Conservation (phyloP, 2,113 vertebrate species). For the Petrocephalus microphthalmus region DNA sequence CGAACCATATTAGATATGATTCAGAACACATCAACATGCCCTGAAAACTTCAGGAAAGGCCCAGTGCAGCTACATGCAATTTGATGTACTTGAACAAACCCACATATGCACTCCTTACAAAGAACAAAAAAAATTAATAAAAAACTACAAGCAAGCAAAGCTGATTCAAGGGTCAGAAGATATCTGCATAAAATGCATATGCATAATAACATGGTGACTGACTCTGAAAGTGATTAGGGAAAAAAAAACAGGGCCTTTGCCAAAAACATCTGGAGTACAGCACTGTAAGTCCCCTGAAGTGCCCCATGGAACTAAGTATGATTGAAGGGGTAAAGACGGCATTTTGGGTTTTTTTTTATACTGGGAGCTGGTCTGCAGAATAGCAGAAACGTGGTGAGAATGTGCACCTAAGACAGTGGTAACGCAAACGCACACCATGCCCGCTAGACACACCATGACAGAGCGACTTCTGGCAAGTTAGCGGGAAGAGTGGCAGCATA, state of each 20-base stretch:
- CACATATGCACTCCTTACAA: background rate
- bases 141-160: background rate
- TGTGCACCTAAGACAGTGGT: background rate
- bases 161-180: background rate
- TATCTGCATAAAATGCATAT: background rate
- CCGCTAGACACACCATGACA: background rate
- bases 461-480: no score
- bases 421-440: background rate
- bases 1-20: background rate
- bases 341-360: background rate
- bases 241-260: background rate
- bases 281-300: background rate
- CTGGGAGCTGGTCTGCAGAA: background rate
- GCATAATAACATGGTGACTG: background rate
- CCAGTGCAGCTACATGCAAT: background rate
- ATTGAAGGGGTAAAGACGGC: background rate
- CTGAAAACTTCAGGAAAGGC: background rate
- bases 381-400: background rate
- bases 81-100: background rate
- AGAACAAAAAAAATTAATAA: background rate
- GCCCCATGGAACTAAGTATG: background rate
- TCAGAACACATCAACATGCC: no score
- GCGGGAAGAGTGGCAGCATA: no score
- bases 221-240: background rate
- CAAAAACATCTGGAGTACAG: background rate